Evolutionary conservation across 2,888 invertebrate genomes (phyloP).

Genomic region (Aradus depressus): DNA sequence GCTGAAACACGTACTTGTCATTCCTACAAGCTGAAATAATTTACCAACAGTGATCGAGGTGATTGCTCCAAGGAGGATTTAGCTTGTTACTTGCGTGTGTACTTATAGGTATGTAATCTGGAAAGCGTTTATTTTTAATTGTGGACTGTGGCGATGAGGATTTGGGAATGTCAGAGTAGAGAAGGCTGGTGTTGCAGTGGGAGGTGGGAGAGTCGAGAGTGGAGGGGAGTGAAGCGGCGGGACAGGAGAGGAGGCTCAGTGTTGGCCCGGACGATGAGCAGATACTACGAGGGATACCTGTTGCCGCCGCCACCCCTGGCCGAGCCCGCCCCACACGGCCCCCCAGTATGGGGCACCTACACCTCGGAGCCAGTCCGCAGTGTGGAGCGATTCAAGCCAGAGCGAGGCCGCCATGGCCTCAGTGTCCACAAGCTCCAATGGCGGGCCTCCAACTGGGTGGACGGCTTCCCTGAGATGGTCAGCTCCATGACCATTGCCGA

Average conservation of each 20-base stretch:
- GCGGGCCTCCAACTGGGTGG: slow-evolving; percentile 35
- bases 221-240: background rate
- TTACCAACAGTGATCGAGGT: no score
- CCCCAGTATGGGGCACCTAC: slow-evolving; percentile 33
- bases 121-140: no score
- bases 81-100: no score
- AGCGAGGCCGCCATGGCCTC: slow-evolving; percentile 45
- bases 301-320: slow-evolving; percentile 33
- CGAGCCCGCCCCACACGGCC: slow-evolving; percentile 32
- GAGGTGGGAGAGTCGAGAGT: background rate
- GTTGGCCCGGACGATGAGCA: slow-evolving; percentile 28
- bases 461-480: slow-evolving; percentile 34
- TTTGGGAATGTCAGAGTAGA: no score
- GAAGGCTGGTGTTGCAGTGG: no score
- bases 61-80: no score
- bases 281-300: slow-evolving; percentile 32
- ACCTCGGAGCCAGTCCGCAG: slow-evolving; percentile 38
- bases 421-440: slow-evolving; percentile 35
- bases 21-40: no score
- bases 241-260: background rate
- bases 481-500: slow-evolving; percentile 37
- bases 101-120: no score
- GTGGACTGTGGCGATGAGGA: no score
- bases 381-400: slow-evolving; percentile 58
- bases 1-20: no score